Conservation (phyloP, 2,888 invertebrate species). For the Amphipoea oculea region DNA sequence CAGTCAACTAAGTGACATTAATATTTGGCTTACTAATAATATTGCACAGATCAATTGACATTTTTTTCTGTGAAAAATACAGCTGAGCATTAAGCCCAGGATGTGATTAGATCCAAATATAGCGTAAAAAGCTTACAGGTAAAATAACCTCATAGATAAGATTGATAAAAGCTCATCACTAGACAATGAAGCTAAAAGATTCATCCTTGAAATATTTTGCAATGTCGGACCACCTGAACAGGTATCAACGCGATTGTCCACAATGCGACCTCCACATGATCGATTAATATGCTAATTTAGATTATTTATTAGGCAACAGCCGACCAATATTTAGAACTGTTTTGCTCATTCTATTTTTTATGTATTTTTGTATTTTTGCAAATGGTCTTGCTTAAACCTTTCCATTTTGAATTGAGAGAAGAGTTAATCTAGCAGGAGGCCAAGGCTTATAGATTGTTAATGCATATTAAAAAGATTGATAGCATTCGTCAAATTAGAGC, state of each 20-base stretch:
- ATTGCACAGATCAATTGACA: background rate
- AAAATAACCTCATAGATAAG: background rate
- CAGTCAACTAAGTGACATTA: background rate
- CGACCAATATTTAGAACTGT: conserved; percentile 69
- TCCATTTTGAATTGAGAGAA: conserved; percentile 26
- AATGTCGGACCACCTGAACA: conserved; percentile 77
- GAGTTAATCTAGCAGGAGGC: conserved; percentile 1
- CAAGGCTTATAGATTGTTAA: conserved; percentile 6
- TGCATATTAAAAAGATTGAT: background rate
- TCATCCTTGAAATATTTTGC: conserved; percentile 82
- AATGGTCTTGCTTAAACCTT: conserved; percentile 46
- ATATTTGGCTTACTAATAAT: background rate
- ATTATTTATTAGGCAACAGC: conserved; percentile 79
- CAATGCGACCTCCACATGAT: conserved; percentile 81
- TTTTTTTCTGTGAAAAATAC: background rate
- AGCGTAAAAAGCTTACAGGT: background rate
- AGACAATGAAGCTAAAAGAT: conserved; percentile 66
- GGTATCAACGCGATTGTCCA: conserved; percentile 79
- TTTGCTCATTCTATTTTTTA: conserved; percentile 64
- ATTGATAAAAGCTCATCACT: conserved; percentile 65
- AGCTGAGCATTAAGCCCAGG: background rate
- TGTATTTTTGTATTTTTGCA: conserved; percentile 48
- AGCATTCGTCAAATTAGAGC: background rate
- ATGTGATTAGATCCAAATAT: background rate
- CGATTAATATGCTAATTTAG: conserved; percentile 84